Base-by-base conservation (phyloP, 2,888 invertebrate genomes). In the Tetragonisca angustula region DNA sequence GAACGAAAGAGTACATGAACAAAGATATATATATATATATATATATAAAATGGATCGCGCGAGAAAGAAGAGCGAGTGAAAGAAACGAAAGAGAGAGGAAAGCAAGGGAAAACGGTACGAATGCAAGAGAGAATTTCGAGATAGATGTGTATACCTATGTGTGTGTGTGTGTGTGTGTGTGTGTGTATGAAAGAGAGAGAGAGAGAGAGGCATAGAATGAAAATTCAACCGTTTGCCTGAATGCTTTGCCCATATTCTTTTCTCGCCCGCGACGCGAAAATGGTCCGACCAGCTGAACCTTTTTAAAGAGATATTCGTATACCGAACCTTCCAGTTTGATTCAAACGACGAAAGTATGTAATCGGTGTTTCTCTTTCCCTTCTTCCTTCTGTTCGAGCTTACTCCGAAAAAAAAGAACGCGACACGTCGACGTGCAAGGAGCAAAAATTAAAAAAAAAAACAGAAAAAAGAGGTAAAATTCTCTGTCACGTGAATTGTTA, bases 211-310 rank as follows among this genome's bases (percentile, higher is more conserved):
- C 69, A 56, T 64, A 76, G 67, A 64, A 52, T 61, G 75, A 79
- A 87, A 68, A 64, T 83, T 82, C 24, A 62, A 71, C 61, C 49
- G 62, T 71, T 87, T 84, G 87, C 85, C 82, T 88, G 81, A 89
- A 85, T 89, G 90, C 85, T 90, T 90, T 76, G 79, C 81, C 84
- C 79, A 73, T 81, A 80, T 85, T 61, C 75, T 79, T 82, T 86
- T 79, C 77, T 68, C 74, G 80, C 72, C 72, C 13, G 70, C 76
- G 69, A 69, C 71, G 50, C 49, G 32, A 76, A 77, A 77, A 79
- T 56, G 52, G 62, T 76, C 67, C 75, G 74, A 11, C 80, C 74
- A 72, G 49, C 70, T 61, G 62, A 43, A 67, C 43, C 61, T 61
- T 36, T 67, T 79, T 27, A 50, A 19, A 36, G 24, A 21, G 69